phyloP scores from a whole-genome alignment of 2,797 vertebrate genomes.

The Phataginus tricuspis region DNA sequence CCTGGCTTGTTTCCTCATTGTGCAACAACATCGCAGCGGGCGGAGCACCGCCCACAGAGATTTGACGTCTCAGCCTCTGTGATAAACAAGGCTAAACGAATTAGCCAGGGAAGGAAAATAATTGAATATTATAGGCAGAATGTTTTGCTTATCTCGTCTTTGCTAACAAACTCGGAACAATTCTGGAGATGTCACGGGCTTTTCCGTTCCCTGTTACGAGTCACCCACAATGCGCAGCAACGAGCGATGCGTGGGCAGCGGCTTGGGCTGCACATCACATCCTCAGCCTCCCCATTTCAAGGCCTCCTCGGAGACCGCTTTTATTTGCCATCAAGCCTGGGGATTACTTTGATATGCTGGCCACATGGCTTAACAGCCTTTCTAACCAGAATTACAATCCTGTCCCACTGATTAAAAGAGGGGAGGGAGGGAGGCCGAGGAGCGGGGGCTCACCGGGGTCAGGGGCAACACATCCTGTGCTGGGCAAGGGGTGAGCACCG shows the following conservation, averaged over 20 bases:
- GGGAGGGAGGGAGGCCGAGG: not conserved
- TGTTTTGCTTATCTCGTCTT: conserved; percentile 67
- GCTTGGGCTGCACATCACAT: conserved; percentile 2
- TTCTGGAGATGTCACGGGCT: not conserved
- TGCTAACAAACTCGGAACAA: conserved; percentile 64
- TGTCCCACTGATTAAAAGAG: conserved; percentile 28
- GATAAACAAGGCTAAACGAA: conserved; percentile 69
- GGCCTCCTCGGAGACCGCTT: conserved; percentile 53
- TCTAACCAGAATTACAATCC: conserved; percentile 65
- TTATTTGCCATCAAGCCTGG: conserved; percentile 55
- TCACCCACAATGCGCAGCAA: not conserved
- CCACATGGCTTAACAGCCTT: conserved; percentile 67
- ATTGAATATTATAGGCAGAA: conserved; percentile 70
- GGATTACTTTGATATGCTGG: conserved; percentile 53
- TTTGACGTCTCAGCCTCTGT: conserved; percentile 6
- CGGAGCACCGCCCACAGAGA: not conserved
- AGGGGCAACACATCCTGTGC: not conserved
- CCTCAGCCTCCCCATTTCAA: not conserved
- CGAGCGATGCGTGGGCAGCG: not conserved
- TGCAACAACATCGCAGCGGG: not conserved
- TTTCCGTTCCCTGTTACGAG: conserved; percentile 19
- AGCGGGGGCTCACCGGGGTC: not conserved
- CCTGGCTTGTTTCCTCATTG: not conserved
- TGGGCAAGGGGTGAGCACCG: not conserved
- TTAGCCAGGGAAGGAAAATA: conserved; percentile 64